A percentile compares a stretch with the other conserved stretches of the same genome.
Evolutionary conservation across 2,113 vertebrate species (phyloP).

Genomic region (Festucalex cinctus): DNA sequence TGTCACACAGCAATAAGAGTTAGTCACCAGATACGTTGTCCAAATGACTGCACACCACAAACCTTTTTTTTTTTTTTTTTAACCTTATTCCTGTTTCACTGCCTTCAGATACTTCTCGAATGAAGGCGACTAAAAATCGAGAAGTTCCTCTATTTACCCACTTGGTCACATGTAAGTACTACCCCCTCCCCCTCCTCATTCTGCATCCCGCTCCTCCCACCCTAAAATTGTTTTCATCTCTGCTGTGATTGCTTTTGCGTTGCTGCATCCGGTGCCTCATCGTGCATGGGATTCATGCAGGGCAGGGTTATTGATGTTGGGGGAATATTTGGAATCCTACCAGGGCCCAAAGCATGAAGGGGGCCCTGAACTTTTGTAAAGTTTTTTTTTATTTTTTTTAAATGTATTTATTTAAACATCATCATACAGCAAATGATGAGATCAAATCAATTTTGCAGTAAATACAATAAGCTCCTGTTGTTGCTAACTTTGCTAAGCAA

Average conservation of each 20-base stretch:
- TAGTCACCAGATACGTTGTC: background rate
- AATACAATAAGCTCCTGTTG: too few species aligned
- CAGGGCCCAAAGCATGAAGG: too few species aligned
- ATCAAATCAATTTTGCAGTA: too few species aligned
- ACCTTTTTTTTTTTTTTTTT: too few species aligned
- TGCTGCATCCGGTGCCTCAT: slow-evolving; percentile 60
- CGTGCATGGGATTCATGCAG: slow-evolving; percentile 25
- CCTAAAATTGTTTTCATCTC: slow-evolving; percentile 59
- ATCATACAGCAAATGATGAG: too few species aligned
- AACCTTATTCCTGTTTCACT: slow-evolving; percentile 3
- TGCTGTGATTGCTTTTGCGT: slow-evolving; percentile 60
- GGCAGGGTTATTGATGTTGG: too few species aligned
- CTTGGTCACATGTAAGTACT: slow-evolving; percentile 52
- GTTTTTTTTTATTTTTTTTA: too few species aligned
- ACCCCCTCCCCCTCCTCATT: slow-evolving; percentile 21
- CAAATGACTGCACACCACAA: slow-evolving; percentile 6
- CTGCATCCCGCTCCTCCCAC: slow-evolving; percentile 42
- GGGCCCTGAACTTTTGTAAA: too few species aligned
- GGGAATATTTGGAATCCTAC: too few species aligned
- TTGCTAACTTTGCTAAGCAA: too few species aligned
- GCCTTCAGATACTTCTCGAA: slow-evolving; percentile 13
- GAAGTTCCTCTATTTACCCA: background rate
- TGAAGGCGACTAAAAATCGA: background rate
- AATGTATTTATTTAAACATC: too few species aligned
- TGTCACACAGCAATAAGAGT: slow-evolving; percentile 14